phyloP scores from a whole-genome alignment of 2,888 invertebrate genomes.

The Zygaena filipendulae region DNA sequence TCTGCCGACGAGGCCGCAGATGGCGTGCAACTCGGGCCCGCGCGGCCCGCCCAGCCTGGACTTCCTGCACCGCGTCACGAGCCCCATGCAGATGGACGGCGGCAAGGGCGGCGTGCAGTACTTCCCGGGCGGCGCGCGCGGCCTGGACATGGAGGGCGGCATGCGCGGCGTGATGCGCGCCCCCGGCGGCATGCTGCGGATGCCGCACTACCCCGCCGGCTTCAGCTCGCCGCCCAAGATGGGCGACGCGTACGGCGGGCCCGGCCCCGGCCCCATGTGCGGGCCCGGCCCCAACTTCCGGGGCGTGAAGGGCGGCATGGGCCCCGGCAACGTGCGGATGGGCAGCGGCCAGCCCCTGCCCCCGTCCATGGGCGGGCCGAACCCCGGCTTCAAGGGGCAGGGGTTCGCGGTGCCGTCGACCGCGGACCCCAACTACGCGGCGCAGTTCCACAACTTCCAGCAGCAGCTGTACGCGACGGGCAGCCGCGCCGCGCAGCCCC shows the following conservation, averaged over 20 bases:
- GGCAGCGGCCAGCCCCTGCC: conserved; percentile 77
- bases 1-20: conserved; percentile 93
- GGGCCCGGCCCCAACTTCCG: conserved; percentile 41
- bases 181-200: conserved; percentile 43
- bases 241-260: conserved; percentile 41
- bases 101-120: conserved; percentile 73
- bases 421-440: conserved; percentile 92
- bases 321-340: conserved; percentile 40
- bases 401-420: conserved; percentile 87
- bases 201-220: conserved; percentile 58
- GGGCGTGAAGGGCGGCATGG: conserved; percentile 46
- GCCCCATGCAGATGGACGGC: conserved; percentile 82
- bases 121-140: conserved; percentile 73
- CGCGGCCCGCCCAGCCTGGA: conserved; percentile 89
- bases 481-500: conserved; percentile 50
- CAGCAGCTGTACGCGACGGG: conserved; percentile 92
- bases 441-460: conserved; percentile 96
- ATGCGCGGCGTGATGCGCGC: conserved; percentile 61
- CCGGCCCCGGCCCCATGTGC: conserved; percentile 37
- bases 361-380: conserved; percentile 80
- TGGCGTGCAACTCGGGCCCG: conserved; percentile 74
- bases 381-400: conserved; percentile 77
- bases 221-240: conserved; percentile 60
- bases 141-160: conserved; percentile 61
- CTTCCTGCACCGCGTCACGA: conserved; percentile 88